phyloP scores from a whole-genome alignment of 2,113 vertebrate genomes.

The Aphelocoma coerulescens region DNA sequence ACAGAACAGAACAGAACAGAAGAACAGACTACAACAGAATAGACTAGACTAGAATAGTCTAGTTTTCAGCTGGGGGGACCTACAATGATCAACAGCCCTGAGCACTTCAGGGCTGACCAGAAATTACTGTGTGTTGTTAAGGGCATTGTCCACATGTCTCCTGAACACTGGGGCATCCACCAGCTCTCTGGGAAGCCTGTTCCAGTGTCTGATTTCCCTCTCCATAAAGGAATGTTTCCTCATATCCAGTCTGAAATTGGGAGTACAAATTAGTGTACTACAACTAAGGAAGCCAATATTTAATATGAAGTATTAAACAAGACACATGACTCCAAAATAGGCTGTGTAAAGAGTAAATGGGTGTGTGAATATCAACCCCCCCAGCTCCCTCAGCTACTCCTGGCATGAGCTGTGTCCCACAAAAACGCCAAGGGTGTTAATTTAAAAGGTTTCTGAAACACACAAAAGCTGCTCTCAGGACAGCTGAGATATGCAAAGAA shows the following conservation, averaged over 20 bases:
- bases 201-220: neutral
- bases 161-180: neutral
- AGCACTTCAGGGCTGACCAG: neutral
- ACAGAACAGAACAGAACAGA: neutral
- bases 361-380: neutral
- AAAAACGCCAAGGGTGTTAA: neutral
- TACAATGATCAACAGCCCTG: neutral
- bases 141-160: neutral
- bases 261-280: neutral
- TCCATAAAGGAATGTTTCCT: neutral
- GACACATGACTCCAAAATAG: neutral
- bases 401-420: neutral
- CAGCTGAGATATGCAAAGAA: neutral
- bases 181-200: neutral
- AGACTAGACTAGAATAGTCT: neutral
- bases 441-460: neutral
- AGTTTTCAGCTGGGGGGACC: neutral
- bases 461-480: neutral
- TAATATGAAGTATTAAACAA: neutral
- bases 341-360: neutral
- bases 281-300: neutral
- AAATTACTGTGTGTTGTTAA: fast-evolving
- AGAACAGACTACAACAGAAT: neutral
- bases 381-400: neutral
- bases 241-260: neutral